A percentile compares a stretch with the other conserved stretches of the same genome.
These are phyloP conservation scores for Strigamia maritima DNA, from an alignment of 2,888 invertebrate genomes.

Conservation along the genomic window DNA sequence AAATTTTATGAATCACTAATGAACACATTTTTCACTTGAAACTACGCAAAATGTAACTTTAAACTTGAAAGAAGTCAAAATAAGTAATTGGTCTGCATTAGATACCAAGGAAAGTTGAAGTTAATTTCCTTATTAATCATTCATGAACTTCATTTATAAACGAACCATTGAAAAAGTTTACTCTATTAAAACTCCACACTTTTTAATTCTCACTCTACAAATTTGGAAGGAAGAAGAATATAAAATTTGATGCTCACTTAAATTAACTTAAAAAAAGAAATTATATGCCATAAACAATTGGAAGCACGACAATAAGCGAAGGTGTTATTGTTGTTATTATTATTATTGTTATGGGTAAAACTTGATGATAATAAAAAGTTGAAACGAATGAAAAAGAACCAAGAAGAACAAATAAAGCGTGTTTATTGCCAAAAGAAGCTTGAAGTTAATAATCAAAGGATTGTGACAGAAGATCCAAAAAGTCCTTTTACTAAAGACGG, in stretches of 20 bases:
- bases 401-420: not conserved
- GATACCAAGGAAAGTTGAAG: not conserved
- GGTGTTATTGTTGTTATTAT: too few relatives aligned
- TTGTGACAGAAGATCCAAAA: not conserved
- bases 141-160: not conserved
- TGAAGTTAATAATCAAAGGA: too few relatives aligned
- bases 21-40: conserved; percentile 16
- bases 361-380: too few relatives aligned
- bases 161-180: not conserved
- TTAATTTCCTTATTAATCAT: conserved; percentile 21
- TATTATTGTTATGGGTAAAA: too few relatives aligned
- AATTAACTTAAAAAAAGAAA: too few relatives aligned
- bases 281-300: too few relatives aligned
- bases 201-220: not conserved
- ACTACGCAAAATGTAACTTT: not conserved
- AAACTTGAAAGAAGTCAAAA: not conserved
- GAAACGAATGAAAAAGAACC: not conserved
- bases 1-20: conserved; percentile 21
- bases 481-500: not conserved
- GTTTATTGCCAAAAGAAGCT: too few relatives aligned
- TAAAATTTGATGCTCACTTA: not conserved
- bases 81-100: conserved; percentile 2
- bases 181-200: not conserved
- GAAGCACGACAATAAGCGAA: too few relatives aligned
- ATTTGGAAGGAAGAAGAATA: not conserved